Conservation (phyloP, 23 tunicate genomes). For the Phallusia fumigata region DNA sequence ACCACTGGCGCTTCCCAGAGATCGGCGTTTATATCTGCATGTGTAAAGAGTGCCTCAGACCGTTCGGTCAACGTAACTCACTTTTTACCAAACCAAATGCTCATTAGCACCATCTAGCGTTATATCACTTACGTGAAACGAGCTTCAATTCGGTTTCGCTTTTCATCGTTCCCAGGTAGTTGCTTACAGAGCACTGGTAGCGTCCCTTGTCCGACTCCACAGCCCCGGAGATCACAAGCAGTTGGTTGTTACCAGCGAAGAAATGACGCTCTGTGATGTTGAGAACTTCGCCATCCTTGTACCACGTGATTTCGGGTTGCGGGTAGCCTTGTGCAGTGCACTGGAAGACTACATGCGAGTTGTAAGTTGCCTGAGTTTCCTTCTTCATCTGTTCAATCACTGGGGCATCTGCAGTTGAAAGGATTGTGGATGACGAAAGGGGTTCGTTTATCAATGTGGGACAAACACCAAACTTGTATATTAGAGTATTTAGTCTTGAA, state of each 20-base stretch:
- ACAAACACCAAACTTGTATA: too few species aligned
- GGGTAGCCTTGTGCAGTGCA: slow-evolving; percentile 66
- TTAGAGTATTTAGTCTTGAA: too few species aligned
- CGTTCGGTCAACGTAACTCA: too few species aligned
- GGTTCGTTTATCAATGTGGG: too few species aligned
- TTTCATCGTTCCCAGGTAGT: slow-evolving; percentile 34
- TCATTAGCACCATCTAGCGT: background rate
- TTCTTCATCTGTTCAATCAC: slow-evolving; percentile 37
- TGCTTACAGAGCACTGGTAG: slow-evolving; percentile 51
- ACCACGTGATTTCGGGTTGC: slow-evolving; percentile 46
- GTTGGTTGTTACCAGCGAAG: slow-evolving; percentile 49
- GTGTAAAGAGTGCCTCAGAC: background rate
- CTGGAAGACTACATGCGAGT: slow-evolving; percentile 49
- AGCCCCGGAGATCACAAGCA: slow-evolving; percentile 54
- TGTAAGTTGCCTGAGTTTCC: slow-evolving; percentile 18
- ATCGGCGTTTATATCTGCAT: too few species aligned
- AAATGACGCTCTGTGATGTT: slow-evolving; percentile 59
- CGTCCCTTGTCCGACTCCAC: slow-evolving; percentile 33
- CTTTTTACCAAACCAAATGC: background rate
- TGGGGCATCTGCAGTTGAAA: slow-evolving; percentile 33
- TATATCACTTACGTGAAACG: slow-evolving; percentile 13
- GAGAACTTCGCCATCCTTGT: slow-evolving; percentile 29
- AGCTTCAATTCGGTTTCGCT: slow-evolving; percentile 21
- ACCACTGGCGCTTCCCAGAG: too few species aligned
- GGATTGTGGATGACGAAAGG: too few species aligned